These are phyloP conservation scores for Sinelater perroti DNA, from an alignment of 2,888 invertebrate genomes.

Conservation along the genomic window DNA sequence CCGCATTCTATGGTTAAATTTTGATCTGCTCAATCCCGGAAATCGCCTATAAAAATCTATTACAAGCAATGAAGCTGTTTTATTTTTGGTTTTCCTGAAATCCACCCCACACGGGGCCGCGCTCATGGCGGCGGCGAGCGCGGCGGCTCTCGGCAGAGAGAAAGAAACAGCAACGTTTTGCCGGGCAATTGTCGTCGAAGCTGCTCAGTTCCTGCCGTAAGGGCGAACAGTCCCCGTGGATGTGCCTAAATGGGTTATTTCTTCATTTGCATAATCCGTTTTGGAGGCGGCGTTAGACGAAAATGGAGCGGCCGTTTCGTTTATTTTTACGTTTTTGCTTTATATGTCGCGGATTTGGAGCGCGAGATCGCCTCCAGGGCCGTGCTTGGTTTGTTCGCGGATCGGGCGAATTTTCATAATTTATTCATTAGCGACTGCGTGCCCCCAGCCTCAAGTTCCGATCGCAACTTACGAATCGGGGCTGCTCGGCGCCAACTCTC, in stretches of 20 bases:
- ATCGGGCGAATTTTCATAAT: not conserved
- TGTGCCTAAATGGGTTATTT: slow-evolving; percentile 37
- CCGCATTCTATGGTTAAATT: slow-evolving; percentile 36
- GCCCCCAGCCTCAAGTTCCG: slow-evolving; percentile 2
- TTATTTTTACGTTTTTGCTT: slow-evolving; percentile 24
- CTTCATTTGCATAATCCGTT: slow-evolving; percentile 39
- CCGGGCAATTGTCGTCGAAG: slow-evolving; percentile 11
- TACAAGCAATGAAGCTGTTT: slow-evolving; percentile 37
- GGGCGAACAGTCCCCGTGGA: slow-evolving; percentile 28
- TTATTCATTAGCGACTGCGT: slow-evolving; percentile 5
- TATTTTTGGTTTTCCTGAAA: slow-evolving; percentile 33
- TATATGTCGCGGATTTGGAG: slow-evolving; percentile 2
- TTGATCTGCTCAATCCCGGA: slow-evolving; percentile 39
- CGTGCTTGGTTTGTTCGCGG: not conserved
- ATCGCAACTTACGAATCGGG: slow-evolving; percentile 11
- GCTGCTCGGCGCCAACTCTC: not conserved
- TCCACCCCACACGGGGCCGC: slow-evolving; percentile 25
- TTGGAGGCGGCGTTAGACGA: slow-evolving; percentile 23
- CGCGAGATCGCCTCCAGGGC: not conserved
- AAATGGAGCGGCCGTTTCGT: slow-evolving; percentile 29
- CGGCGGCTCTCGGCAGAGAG: slow-evolving; percentile 2
- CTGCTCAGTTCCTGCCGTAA: slow-evolving; percentile 19
- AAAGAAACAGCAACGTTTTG: slow-evolving; percentile 25
- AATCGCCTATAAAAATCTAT: slow-evolving; percentile 39
- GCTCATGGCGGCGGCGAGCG: not conserved